Evolutionary conservation across 2,797 vertebrate genomes (phyloP), one percentile per base, ranked within the genome.

Genomic region (Poecilia gillii): DNA sequence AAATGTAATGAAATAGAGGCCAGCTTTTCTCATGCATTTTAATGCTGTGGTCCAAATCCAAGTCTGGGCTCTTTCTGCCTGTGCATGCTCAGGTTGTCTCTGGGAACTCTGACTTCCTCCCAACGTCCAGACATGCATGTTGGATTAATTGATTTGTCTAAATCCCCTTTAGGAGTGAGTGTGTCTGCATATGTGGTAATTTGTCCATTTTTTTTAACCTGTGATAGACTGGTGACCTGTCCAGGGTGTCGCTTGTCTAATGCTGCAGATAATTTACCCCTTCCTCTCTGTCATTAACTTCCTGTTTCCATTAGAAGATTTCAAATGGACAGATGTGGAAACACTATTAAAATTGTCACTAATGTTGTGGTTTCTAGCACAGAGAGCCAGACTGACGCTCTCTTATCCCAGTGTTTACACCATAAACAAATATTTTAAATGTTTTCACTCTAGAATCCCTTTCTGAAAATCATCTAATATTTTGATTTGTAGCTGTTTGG

Each of bases 371-470:
- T 70, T 70, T 43, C 39, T 14, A 45, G 23, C 77, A 70, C 49
- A 80, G 81, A 73, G 76, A 87, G 72, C 82, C 76, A 59, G 51
- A 70, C 45, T 23, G 28, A 51, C 6, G 46, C 53, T 72, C 64
- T 33, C 33, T 43, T 70, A n/a, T 23, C 12, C 39, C 16, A 12
- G 25, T 12, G 39, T 45, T 70, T 70, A 45, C 23, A 45, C 39
- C 0, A 14, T 43, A 6, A 70, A 70, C 23, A 70, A 70, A 14
- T 2, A 11, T 70, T 41, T 43, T 13, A 43, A 70, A 70, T 14
- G 13, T 70, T 16, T 41, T 70, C 18, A 23, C 11, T 43, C 23
- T 43, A 20, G 2, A 23, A 68, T 41, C 4, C 0, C 1, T 41
- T 41, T 68, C 36, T 68, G 6, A 23, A 41, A 41, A 68, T 68